These are phyloP conservation scores for Phyllotreta striolata DNA, from an alignment of 2,888 invertebrate species.

Conservation along the genomic window DNA sequence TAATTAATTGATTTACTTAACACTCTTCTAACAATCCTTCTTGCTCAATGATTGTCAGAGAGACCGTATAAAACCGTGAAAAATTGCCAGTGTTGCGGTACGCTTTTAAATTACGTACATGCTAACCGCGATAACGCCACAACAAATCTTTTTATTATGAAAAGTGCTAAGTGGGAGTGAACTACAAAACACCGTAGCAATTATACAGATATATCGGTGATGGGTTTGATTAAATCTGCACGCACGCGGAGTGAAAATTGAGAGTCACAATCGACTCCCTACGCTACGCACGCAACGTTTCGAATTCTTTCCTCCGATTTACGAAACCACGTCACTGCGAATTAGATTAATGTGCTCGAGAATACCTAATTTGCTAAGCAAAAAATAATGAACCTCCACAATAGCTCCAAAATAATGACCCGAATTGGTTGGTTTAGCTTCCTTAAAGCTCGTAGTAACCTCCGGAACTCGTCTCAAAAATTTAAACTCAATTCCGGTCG, in stretches of 20 bases:
- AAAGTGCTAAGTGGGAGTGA: constrained; percentile 32
- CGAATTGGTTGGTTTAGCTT: no score
- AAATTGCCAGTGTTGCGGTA: constrained; percentile 3
- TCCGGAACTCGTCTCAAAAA: background rate
- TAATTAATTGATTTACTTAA: no score
- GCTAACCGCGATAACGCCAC: constrained; percentile 22
- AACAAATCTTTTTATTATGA: constrained; percentile 31
- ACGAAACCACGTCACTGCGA: no score
- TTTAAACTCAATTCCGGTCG: background rate
- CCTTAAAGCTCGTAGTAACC: no score
- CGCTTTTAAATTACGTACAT: constrained; percentile 12
- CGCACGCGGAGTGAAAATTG: constrained; percentile 16
- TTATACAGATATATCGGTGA: constrained; percentile 29
- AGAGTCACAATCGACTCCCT: no score
- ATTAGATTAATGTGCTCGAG: no score
- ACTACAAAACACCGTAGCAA: constrained; percentile 29
- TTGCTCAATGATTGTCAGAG: no score
- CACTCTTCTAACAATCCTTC: no score
- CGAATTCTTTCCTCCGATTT: constrained; percentile 5
- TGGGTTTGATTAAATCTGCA: constrained; percentile 29
- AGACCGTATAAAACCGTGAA: background rate
- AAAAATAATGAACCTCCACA: no score
- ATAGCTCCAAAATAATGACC: no score
- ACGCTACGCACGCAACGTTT: constrained; percentile 8
- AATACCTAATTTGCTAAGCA: no score